These are phyloP conservation scores for Tretioscincus oriximinensis DNA, from an alignment of 2,113 vertebrate species.

Conservation along the genomic window DNA sequence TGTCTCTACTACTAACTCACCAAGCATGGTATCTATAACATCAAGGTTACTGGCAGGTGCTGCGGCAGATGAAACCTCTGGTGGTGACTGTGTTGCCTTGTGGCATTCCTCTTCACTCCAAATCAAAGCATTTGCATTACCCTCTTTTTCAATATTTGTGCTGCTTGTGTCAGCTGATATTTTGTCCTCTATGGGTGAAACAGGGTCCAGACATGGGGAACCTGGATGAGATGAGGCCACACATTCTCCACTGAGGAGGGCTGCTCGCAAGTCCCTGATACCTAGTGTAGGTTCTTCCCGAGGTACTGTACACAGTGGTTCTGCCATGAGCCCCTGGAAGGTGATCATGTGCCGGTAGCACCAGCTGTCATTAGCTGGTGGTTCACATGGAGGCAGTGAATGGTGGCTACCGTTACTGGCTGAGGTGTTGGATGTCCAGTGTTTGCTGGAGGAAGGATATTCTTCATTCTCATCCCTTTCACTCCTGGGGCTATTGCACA, in stretches of 20 bases:
- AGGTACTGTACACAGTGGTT: conserved; percentile 50
- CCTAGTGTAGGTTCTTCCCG: conserved; percentile 45
- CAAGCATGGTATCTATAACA: background rate
- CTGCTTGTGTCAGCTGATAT: conserved; percentile 18
- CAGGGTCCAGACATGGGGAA: conserved; percentile 17
- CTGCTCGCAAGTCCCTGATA: conserved; percentile 17
- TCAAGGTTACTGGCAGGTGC: background rate
- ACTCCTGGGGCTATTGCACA: background rate
- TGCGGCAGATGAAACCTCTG: rapidly evolving
- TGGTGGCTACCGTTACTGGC: conserved; percentile 83
- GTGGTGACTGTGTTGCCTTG: background rate
- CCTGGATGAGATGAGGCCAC: background rate
- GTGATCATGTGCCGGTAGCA: conserved; percentile 57
- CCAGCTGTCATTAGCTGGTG: conserved; percentile 55
- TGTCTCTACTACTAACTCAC: background rate
- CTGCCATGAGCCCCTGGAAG: conserved; percentile 49
- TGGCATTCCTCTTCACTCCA: conserved; percentile 30
- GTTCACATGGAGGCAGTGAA: conserved; percentile 24
- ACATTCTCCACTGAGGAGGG: conserved; percentile 2
- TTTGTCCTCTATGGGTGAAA: conserved; percentile 34
- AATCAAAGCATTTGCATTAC: background rate
- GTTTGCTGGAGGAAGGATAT: conserved; percentile 63
- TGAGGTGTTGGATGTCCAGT: conserved; percentile 84
- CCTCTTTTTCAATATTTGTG: background rate
- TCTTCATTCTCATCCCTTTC: conserved; percentile 60